Percentiles rank a stretch among this genome's conserved stretches.
Conservation (phyloP, 2,888 invertebrate species). For the Mimas tiliae region DNA sequence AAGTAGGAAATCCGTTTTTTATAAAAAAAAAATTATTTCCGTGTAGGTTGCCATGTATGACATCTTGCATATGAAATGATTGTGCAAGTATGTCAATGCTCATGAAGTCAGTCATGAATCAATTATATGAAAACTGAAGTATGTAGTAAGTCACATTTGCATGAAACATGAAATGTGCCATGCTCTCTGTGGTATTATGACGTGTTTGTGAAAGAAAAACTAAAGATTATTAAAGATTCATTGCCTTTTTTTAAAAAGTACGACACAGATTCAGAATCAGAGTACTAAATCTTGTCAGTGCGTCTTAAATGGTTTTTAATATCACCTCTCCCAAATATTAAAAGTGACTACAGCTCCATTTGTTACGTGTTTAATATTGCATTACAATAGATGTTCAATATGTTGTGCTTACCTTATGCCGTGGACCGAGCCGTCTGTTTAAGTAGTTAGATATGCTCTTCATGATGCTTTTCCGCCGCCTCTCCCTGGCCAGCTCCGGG, state of each 20-base stretch:
- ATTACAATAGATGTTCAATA: neutral
- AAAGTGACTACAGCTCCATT: neutral
- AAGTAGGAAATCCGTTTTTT: no score
- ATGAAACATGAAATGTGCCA: neutral
- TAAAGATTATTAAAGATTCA: no score
- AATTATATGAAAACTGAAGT: neutral
- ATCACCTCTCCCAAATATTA: neutral
- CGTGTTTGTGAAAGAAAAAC: neutral
- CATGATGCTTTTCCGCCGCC: constrained; percentile 92
- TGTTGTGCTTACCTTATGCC: constrained; percentile 78
- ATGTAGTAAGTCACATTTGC: constrained; percentile 5
- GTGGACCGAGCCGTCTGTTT: constrained; percentile 88
- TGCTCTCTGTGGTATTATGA: neutral
- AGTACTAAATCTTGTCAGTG: no score
- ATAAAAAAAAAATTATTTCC: no score
- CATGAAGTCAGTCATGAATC: neutral
- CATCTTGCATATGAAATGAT: constrained; percentile 4
- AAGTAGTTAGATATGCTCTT: constrained; percentile 94
- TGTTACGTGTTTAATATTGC: neutral
- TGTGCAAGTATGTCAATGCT: constrained; percentile 14
- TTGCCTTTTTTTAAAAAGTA: no score
- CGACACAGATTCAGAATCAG: no score
- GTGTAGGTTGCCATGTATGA: neutral
- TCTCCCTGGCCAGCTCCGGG: constrained; percentile 83
- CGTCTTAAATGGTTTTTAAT: neutral